These are phyloP conservation scores for Diuraphis noxia DNA, from an alignment of 1,140 invertebrate genomes.

Conservation along the genomic window DNA sequence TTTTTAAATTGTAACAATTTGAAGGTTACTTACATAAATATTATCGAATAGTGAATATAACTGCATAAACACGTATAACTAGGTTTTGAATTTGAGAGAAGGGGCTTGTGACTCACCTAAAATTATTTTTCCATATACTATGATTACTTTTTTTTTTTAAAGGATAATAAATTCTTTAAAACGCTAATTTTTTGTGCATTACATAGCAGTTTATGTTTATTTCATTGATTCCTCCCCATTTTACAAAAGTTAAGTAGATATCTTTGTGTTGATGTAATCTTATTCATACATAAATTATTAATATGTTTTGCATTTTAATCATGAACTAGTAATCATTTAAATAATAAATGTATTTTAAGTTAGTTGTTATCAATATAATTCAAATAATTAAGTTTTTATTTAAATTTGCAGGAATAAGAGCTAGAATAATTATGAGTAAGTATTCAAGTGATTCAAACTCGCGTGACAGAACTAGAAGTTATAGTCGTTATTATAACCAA, in stretches of 20 bases:
- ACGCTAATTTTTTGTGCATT: too few species aligned
- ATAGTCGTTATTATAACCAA: constrained; percentile 34
- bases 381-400: not conserved
- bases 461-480: constrained; percentile 29
- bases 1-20: too few species aligned
- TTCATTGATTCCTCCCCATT: too few species aligned
- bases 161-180: too few species aligned
- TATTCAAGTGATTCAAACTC: constrained; percentile 40
- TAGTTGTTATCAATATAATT: not conserved
- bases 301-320: not conserved
- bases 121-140: not conserved
- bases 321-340: not conserved
- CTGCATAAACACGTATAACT: too few species aligned
- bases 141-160: not conserved
- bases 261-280: too few species aligned
- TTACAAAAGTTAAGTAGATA: not conserved
- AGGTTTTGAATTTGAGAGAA: too few species aligned
- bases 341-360: not conserved
- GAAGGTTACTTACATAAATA: too few species aligned
- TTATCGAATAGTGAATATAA: too few species aligned
- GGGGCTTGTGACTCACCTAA: too few species aligned
- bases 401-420: not conserved
- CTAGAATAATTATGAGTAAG: constrained; percentile 38
- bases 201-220: too few species aligned
- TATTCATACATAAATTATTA: not conserved